Percentiles rank a stretch among this genome's conserved stretches.
Conservation (phyloP, 2,888 invertebrate genomes). For the Tetramorium bicarinatum region DNA sequence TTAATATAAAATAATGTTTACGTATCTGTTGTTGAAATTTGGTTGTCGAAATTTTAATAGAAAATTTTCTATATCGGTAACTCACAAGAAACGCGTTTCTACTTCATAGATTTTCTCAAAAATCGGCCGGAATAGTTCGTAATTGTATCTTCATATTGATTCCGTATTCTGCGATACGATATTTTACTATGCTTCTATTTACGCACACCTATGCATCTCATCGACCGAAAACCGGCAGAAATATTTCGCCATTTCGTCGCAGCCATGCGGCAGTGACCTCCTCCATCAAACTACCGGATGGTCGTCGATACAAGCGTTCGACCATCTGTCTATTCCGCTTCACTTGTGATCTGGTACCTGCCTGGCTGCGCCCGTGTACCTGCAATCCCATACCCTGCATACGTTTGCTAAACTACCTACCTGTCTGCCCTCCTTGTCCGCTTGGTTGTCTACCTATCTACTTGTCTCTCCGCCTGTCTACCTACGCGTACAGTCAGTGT, state of each 20-base stretch:
- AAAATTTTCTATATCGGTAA: background rate
- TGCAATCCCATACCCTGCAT: background rate
- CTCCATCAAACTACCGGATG: slow-evolving; percentile 22
- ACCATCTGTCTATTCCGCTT: slow-evolving; percentile 37
- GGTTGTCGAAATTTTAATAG: background rate
- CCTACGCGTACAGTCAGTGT: slow-evolving; percentile 21
- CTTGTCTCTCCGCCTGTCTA: slow-evolving; percentile 39
- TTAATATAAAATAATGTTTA: background rate
- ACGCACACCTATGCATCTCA: background rate
- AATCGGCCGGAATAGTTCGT: background rate
- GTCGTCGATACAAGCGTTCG: slow-evolving; percentile 33
- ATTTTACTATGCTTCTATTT: background rate
- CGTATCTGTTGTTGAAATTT: background rate
- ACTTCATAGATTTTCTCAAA: background rate
- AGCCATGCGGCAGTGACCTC: slow-evolving; percentile 14
- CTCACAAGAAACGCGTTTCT: background rate
- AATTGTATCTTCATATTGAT: background rate
- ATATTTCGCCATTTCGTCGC: background rate
- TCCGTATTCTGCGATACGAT: background rate
- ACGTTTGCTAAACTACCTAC: slow-evolving; percentile 4
- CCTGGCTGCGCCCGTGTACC: slow-evolving; percentile 29
- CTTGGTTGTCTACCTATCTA: slow-evolving; percentile 1
- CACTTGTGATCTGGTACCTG: slow-evolving; percentile 20
- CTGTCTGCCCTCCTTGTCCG: slow-evolving; percentile 29
- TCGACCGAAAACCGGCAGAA: background rate